phyloP scores from a whole-genome alignment of 37 sponge, comb jelly and placozoan genomes.

The Amphimedon queenslandica region DNA sequence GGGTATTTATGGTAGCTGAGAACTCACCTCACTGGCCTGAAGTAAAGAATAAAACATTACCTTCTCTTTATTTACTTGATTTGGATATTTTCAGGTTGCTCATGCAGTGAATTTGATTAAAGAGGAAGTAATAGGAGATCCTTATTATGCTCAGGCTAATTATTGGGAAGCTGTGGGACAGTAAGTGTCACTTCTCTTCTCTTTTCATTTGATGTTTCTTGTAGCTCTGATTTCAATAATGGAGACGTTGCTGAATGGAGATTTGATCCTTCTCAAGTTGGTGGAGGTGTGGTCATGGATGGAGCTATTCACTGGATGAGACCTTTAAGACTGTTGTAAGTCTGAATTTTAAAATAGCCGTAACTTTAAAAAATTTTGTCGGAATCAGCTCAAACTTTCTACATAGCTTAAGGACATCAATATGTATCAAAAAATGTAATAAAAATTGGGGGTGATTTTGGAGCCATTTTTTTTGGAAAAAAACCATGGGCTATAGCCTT shows the following conservation, averaged over 20 bases:
- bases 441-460: too few relatives aligned
- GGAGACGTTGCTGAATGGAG: constrained; percentile 19
- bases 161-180: constrained; percentile 54
- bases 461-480: too few relatives aligned
- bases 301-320: constrained; percentile 42
- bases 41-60: constrained; percentile 4
- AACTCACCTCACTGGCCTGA: constrained; percentile 57
- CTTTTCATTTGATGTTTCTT: constrained; percentile 19
- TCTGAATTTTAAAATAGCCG: background rate
- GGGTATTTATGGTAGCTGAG: constrained; percentile 51
- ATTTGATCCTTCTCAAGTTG: constrained; percentile 17
- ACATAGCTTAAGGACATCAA: too few relatives aligned
- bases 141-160: constrained; percentile 40
- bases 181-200: background rate
- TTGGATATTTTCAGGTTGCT: constrained; percentile 19
- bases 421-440: too few relatives aligned
- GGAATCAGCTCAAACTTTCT: too few relatives aligned
- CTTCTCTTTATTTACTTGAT: background rate
- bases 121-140: constrained; percentile 22
- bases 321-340: constrained; percentile 32
- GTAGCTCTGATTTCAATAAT: constrained; percentile 25
- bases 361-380: too few relatives aligned
- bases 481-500: too few relatives aligned
- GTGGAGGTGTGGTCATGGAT: constrained; percentile 53
- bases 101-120: constrained; percentile 40